Evolutionary conservation across 2,888 invertebrate species (phyloP), one percentile per base, ranked within the genome.

Genomic region (Sinohyriopsis cumingii): DNA sequence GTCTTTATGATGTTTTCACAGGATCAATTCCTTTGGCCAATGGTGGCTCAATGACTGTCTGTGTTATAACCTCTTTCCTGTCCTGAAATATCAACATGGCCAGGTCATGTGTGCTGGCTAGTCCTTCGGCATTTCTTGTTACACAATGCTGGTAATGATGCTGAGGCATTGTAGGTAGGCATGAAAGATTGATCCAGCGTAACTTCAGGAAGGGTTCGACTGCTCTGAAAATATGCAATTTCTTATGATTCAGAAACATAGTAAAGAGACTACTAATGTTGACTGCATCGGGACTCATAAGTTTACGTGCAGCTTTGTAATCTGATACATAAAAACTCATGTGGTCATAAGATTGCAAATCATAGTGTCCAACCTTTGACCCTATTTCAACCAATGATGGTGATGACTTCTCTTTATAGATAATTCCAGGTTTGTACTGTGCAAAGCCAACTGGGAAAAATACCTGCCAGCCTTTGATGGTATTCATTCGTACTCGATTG

Each of bases 401-500:
- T 63, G 83, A 86, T 0, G 86, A 86, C 60, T 83, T 84, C 66
- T 84, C 79, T 56, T 88, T 82, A 69, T 87, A 86, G 19, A 91
- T 87, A 60, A 92, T 82, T 54, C 90, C 88, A 1, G 95, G 96
- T 85, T 96, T 93, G 91, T 94, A 97, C 87, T 96, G 95, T 84
- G 94, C 93, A 91, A 97, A 99, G 25, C 95, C 95, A 79, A 96
- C 93, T n/a, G 98, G 96, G 85, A 94, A 94, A 91, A 94, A 99
- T 84, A 97, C 93, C 92, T 98, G 98, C 90, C 93, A 94, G 78
- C 94, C 94, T 79, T 92, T 91, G 77, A 99, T 96, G 4, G 97
- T 97, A 91, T 98, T 98, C 95, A 99, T 97, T 72, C 98, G 93
- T 19, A 97, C 95, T 86, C 98, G 92, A 88, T 99, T 98, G 62